Percentiles rank a stretch among this genome's conserved stretches.
Evolutionary conservation across 2,113 vertebrate species (phyloP).

Genomic region (Microtus oregoni): DNA sequence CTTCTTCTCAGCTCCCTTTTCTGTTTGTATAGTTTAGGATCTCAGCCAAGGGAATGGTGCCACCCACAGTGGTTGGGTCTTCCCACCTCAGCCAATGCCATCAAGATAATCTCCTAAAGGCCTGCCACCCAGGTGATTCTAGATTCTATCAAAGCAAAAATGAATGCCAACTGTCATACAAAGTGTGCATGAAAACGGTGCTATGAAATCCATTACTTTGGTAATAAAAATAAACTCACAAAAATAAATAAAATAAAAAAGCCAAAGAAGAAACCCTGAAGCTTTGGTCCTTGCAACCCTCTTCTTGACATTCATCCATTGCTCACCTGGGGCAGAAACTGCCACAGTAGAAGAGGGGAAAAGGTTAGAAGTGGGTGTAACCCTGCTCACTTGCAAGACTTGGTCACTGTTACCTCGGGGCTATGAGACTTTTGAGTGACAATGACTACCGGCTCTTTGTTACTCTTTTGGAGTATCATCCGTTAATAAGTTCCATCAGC

Average conservation of each 20-base stretch:
- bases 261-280: background rate
- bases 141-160: too few relatives aligned
- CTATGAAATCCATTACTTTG: background rate
- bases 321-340: background rate
- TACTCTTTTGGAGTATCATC: background rate
- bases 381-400: background rate
- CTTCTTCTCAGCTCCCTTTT: background rate
- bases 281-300: background rate
- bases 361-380: too few relatives aligned
- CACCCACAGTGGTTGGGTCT: background rate
- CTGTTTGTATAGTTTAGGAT: background rate
- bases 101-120: background rate
- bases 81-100: background rate
- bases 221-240: background rate
- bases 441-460: background rate
- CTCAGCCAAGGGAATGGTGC: background rate
- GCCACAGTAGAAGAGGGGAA: background rate
- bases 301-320: too few relatives aligned
- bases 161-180: background rate
- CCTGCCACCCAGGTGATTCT: too few relatives aligned
- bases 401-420: background rate
- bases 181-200: background rate
- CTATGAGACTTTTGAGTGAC: background rate
- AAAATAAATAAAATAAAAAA: background rate
- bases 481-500: background rate